Conservation (phyloP, 2,888 invertebrate species). For the Hydriomena furcata region DNA sequence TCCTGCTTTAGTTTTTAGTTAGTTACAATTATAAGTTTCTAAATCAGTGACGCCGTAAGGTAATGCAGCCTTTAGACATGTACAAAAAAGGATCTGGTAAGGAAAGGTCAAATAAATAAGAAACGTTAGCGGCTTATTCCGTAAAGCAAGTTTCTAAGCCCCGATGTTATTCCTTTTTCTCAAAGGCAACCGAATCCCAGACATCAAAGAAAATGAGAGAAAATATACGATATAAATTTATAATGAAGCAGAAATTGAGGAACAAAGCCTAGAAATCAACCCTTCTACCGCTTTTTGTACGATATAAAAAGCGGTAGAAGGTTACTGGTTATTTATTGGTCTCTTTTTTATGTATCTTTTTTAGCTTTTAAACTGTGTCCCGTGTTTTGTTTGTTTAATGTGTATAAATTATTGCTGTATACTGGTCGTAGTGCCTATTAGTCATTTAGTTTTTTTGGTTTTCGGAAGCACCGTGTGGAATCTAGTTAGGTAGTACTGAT, state of each 20-base stretch:
- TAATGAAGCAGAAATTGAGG: slow-evolving; percentile 12
- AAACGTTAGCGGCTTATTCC: slow-evolving; percentile 52
- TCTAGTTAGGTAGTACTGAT: too few species aligned
- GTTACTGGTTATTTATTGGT: too few species aligned
- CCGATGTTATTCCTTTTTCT: slow-evolving; percentile 40
- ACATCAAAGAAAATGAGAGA: slow-evolving; percentile 54
- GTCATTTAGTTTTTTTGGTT: too few species aligned
- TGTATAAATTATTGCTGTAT: too few species aligned
- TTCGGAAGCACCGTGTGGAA: too few species aligned
- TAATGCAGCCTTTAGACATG: slow-evolving; percentile 23
- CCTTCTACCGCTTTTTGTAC: not conserved
- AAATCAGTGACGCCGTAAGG: slow-evolving; percentile 18
- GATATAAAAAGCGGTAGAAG: too few species aligned
- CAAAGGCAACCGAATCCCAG: slow-evolving; percentile 40
- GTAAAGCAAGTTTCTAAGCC: slow-evolving; percentile 37
- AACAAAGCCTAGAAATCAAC: slow-evolving; percentile 9
- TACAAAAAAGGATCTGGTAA: slow-evolving; percentile 44
- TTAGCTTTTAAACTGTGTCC: too few species aligned
- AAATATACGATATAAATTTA: slow-evolving; percentile 9
- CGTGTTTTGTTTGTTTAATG: too few species aligned
- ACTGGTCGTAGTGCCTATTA: too few species aligned
- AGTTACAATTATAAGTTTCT: too few species aligned
- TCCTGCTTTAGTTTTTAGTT: too few species aligned
- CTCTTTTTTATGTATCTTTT: too few species aligned
- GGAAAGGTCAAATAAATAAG: slow-evolving; percentile 50